These are phyloP conservation scores for Gadus macrocephalus DNA, from an alignment of 2,113 vertebrate genomes.

Conservation along the genomic window DNA sequence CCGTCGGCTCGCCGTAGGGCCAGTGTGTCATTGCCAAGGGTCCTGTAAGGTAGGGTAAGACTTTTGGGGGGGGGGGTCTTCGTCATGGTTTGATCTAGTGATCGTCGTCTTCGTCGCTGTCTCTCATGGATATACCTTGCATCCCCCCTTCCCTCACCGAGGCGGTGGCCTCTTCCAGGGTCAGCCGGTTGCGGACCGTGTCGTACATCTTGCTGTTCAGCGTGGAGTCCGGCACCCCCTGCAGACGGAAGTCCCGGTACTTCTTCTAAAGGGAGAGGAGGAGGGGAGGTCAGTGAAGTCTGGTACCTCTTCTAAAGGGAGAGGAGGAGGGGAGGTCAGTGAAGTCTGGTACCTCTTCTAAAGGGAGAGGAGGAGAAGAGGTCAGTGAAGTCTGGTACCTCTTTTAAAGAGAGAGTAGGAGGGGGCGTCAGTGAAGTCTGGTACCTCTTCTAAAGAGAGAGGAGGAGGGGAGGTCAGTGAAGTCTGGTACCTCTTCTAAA, in stretches of 20 bases:
- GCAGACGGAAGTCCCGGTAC: constrained; percentile 97
- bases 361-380: constrained; percentile 2
- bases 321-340: background rate
- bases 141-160: constrained; percentile 94
- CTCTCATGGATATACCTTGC: constrained; percentile 97
- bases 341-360: constrained; percentile 87
- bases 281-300: background rate
- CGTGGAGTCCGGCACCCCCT: constrained; percentile 99
- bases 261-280: constrained; percentile 79
- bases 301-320: constrained; percentile 88
- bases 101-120: constrained; percentile 95
- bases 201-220: constrained; percentile 98
- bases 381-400: constrained; percentile 71
- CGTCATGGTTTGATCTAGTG: constrained; percentile 56
- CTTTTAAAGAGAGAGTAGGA: constrained; percentile 74
- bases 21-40: background rate
- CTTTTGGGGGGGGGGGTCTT: background rate
- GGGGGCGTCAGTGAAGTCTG: background rate
- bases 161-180: constrained; percentile 92
- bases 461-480: too few relatives aligned
- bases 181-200: constrained; percentile 92
- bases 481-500: too few relatives aligned
- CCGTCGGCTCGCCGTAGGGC: background rate
- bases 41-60: background rate
- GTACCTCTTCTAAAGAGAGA: too few relatives aligned